Percentiles rank a stretch among this genome's conserved stretches.
Conservation (phyloP, 2,113 vertebrate species). For the Tragelaphus buxtoni region DNA sequence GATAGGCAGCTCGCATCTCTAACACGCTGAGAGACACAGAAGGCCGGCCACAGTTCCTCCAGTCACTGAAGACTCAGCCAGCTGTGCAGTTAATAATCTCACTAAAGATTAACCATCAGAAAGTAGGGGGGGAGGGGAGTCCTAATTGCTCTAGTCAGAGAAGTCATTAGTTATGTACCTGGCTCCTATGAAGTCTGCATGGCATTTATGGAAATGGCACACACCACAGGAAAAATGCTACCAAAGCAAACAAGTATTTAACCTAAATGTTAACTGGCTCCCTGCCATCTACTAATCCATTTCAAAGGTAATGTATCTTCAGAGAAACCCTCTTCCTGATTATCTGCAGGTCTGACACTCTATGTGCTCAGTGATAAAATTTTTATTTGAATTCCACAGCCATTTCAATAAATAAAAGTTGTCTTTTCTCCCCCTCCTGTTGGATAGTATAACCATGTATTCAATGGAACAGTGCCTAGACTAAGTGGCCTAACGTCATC, state of each 20-base stretch:
- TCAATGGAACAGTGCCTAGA: neutral
- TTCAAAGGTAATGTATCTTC: constrained; percentile 24
- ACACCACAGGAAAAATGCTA: neutral
- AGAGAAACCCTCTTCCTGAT: constrained; percentile 10
- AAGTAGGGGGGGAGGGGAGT: neutral
- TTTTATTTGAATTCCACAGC: constrained; percentile 16
- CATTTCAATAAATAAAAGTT: constrained; percentile 25
- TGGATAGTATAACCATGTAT: neutral
- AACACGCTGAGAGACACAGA: neutral
- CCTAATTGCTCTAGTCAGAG: neutral
- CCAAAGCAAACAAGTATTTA: neutral
- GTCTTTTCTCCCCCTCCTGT: neutral
- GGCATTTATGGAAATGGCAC: neutral
- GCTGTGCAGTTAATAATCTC: constrained; percentile 30
- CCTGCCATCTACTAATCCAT: neutral
- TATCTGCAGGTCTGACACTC: neutral
- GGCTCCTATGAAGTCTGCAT: neutral
- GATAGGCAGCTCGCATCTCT: neutral
- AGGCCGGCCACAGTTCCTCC: neutral
- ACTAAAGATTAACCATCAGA: constrained; percentile 36
- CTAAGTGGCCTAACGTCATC: neutral
- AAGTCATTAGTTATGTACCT: neutral
- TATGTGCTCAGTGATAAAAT: constrained; percentile 35
- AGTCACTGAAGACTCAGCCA: constrained; percentile 5
- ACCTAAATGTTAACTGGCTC: neutral